Conservation (phyloP, 2,888 invertebrate species). For the Selenia dentaria region DNA sequence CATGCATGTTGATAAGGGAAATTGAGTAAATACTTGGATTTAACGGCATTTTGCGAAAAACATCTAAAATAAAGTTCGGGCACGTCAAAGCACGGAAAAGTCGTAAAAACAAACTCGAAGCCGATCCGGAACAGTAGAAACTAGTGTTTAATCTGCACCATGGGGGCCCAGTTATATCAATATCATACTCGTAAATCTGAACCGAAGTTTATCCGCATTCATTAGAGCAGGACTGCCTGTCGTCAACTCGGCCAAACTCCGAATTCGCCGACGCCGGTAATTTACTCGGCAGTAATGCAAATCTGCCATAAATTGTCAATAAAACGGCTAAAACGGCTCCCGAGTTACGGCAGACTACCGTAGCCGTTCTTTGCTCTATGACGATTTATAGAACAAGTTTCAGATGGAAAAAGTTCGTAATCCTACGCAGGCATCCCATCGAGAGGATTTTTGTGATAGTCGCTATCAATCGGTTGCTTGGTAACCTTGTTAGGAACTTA, state of each 20-base stretch:
- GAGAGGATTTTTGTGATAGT: slow-evolving; percentile 43
- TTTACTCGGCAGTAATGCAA: slow-evolving; percentile 70
- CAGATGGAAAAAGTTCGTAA: slow-evolving; percentile 80
- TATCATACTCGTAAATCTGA: background rate
- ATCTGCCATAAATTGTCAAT: slow-evolving; percentile 78
- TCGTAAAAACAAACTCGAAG: too few relatives aligned
- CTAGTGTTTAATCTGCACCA: too few relatives aligned
- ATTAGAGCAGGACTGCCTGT: slow-evolving; percentile 2
- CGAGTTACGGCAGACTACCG: slow-evolving; percentile 36
- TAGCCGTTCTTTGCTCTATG: slow-evolving; percentile 53
- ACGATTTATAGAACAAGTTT: slow-evolving; percentile 80
- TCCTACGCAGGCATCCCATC: slow-evolving; percentile 50
- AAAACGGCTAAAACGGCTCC: slow-evolving; percentile 41
- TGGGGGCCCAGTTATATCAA: too few relatives aligned
- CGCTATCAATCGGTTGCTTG: slow-evolving; percentile 49
- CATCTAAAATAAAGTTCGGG: too few relatives aligned
- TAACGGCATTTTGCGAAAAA: too few relatives aligned
- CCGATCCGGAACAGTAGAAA: too few relatives aligned
- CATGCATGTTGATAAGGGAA: too few relatives aligned
- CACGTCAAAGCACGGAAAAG: too few relatives aligned
- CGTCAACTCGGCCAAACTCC: slow-evolving; percentile 36
- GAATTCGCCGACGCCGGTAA: slow-evolving; percentile 44
- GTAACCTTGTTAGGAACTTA: slow-evolving; percentile 34
- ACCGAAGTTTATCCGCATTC: slow-evolving; percentile 10
- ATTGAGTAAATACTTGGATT: too few relatives aligned